Base-by-base conservation (phyloP, 2,113 vertebrate genomes). In the Ramphastos sulfuratus region DNA sequence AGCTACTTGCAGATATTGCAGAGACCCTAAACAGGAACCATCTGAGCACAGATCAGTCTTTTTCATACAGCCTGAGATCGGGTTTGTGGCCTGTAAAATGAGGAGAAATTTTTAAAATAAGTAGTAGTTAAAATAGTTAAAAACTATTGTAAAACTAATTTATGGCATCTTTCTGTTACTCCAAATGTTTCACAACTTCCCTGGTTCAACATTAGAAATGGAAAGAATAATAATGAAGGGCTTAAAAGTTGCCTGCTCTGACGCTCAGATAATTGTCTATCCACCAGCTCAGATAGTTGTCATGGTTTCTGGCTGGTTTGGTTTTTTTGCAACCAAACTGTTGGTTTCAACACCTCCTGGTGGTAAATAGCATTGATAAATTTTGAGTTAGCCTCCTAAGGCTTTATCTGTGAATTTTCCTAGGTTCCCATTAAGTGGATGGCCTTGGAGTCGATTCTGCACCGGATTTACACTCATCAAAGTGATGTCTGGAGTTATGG, bases 361-460 rank as follows among this genome's bases (percentile, higher is more conserved):
- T 87, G 85, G 84, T 60, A 94, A 89, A 90, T 21, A 83, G 24
- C 5, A 0, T n/a, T 70, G 27, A 27, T 54, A 83, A 58, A 84
- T 80, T 84, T 84, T 59, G 17, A 5, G 10, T 33, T 7, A 37
- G 17, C 55, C 35, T 89, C 64, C 73, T 67, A 54, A 6, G 16
- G 9, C 12, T 42, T 90, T 79, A 23, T 7, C 85, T 92, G 52
- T 70, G 59, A 48, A 18, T 89, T 64, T 74, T 76, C 27, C 50
- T 92, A 99, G 99, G 99, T 99, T 66, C 99, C 99, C 44, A 99
- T 99, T 89, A 99, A 99, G 95, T 99, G 99, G 99, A 99, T 99
- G 99, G 99, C 99, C 2, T 84, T 99, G 94, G 99, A 99, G 94
- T 99, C 99, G 3, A 99, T 99, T 97, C 97, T 99, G 69, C 98